phyloP scores from a whole-genome alignment of 2,888 invertebrate genomes.

The Urechis unicinctus region DNA sequence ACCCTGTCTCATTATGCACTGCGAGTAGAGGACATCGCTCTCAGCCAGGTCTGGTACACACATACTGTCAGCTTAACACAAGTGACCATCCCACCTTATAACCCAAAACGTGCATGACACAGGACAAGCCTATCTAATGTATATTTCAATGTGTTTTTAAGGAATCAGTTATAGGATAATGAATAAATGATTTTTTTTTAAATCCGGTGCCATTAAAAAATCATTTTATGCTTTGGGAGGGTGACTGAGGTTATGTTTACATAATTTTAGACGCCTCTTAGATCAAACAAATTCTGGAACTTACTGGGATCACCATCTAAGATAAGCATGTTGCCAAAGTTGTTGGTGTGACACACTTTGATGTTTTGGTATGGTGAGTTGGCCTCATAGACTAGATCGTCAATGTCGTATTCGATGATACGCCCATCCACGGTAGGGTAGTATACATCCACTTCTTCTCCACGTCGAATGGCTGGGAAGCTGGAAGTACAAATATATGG shows the following conservation, averaged over 20 bases:
- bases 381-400: conserved; percentile 73
- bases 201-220: too few relatives aligned
- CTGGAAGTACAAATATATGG: too few relatives aligned
- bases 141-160: too few relatives aligned
- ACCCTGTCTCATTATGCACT: conserved; percentile 82
- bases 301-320: conserved; percentile 89
- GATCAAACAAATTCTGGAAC: too few relatives aligned
- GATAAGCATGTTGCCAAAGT: conserved; percentile 82
- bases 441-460: conserved; percentile 21
- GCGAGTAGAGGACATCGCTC: conserved; percentile 84
- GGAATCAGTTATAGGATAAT: too few relatives aligned
- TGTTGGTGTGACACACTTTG: conserved; percentile 82
- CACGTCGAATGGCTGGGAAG: conserved; percentile 32
- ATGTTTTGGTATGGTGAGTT: conserved; percentile 83
- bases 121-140: too few relatives aligned
- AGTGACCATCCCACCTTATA: too few relatives aligned
- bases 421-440: conserved; percentile 66
- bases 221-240: not conserved
- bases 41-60: conserved; percentile 63
- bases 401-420: conserved; percentile 84
- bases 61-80: not conserved
- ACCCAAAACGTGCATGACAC: too few relatives aligned
- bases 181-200: too few relatives aligned
- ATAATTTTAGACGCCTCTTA: too few relatives aligned
- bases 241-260: too few relatives aligned